phyloP scores from a whole-genome alignment of 2,888 invertebrate species.

The Callyntrura guangdongensis region DNA sequence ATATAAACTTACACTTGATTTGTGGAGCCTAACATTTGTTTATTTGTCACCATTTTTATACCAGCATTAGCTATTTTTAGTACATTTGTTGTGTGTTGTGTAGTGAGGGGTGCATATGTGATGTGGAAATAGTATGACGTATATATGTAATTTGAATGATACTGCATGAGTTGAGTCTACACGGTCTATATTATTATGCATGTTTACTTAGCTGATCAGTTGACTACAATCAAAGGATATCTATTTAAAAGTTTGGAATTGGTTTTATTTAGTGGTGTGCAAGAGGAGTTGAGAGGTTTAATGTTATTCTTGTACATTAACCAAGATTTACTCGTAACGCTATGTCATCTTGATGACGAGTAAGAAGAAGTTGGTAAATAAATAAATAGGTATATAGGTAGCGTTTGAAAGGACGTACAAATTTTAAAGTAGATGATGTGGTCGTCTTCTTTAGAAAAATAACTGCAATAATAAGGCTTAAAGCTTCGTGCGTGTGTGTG shows the following conservation, averaged over 20 bases:
- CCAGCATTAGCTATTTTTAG: slow-evolving; percentile 23
- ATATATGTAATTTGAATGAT: neutral
- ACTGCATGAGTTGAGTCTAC: neutral
- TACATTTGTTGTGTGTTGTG: neutral
- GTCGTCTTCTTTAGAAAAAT: neutral
- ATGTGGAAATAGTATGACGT: too few relatives aligned
- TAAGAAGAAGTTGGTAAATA: slow-evolving; percentile 38
- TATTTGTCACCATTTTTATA: slow-evolving; percentile 8
- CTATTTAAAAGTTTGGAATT: slow-evolving; percentile 37
- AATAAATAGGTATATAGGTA: neutral
- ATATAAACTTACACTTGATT: neutral
- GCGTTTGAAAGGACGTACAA: neutral
- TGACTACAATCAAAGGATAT: slow-evolving; percentile 10
- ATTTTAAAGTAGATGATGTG: neutral
- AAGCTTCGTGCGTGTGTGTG: neutral
- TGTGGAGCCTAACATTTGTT: neutral
- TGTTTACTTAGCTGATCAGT: slow-evolving; percentile 20
- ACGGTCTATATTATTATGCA: neutral
- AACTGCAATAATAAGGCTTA: neutral
- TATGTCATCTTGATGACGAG: slow-evolving; percentile 43
- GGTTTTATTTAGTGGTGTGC: slow-evolving; percentile 42
- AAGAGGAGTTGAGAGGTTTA: slow-evolving; percentile 58
- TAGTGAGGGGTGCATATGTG: too few relatives aligned
- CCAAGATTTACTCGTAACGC: slow-evolving; percentile 44
- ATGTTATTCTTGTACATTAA: slow-evolving; percentile 58